A percentile compares a stretch with the other conserved stretches of the same genome.
phyloP scores from a whole-genome alignment of 2,113 vertebrate genomes.

The Phocoena sinus region DNA sequence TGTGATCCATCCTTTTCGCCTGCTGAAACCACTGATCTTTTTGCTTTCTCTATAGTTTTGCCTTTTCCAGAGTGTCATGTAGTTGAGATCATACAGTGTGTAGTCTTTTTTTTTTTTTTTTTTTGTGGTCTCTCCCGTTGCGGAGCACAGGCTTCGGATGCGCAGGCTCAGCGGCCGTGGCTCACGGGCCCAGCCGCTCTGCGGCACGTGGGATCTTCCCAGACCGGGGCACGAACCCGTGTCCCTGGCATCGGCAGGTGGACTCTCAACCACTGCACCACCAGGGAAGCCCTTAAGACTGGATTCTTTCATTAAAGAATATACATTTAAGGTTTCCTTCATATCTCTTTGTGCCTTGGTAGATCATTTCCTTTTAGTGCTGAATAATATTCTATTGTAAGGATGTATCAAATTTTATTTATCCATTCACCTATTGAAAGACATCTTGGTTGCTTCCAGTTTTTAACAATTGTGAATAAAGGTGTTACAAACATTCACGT shows the following conservation, averaged over 20 bases:
- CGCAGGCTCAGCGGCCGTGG: too few relatives aligned
- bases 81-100: background rate
- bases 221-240: too few relatives aligned
- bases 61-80: background rate
- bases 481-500: background rate
- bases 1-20: background rate
- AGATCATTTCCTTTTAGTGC: background rate
- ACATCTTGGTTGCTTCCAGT: background rate
- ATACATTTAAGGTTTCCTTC: background rate
- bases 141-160: too few relatives aligned
- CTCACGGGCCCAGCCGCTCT: too few relatives aligned
- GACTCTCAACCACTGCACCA: too few relatives aligned
- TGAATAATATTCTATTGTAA: background rate
- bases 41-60: background rate
- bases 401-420: background rate
- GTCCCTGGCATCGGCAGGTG: too few relatives aligned
- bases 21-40: background rate
- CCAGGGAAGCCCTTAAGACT: background rate
- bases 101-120: background rate
- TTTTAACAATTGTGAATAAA: background rate
- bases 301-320: background rate
- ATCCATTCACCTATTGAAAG: background rate
- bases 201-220: too few relatives aligned
- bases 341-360: background rate
- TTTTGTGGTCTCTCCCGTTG: background rate